Evolutionary conservation across 2,888 invertebrate genomes (phyloP).

Genomic region (Eristalinus aeneus): DNA sequence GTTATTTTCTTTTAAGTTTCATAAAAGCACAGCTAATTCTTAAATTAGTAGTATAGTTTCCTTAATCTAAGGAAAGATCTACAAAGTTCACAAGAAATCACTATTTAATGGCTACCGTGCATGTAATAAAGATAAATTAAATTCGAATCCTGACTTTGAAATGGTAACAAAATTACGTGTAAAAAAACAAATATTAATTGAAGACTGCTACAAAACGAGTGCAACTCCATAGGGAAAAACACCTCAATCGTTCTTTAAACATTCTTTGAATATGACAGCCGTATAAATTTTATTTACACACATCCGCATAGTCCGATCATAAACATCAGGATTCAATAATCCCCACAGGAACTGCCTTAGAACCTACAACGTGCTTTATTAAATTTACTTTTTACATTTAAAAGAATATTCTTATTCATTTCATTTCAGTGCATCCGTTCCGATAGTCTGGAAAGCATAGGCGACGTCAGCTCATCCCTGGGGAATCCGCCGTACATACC

Average conservation of each 20-base stretch:
- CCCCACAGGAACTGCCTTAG: not conserved
- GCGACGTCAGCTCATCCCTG: constrained; percentile 81
- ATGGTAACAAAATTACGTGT: not conserved
- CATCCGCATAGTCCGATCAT: not conserved
- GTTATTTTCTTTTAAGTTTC: too few relatives aligned
- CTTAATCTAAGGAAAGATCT: too few relatives aligned
- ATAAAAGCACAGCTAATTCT: too few relatives aligned
- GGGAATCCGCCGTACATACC: constrained; percentile 80
- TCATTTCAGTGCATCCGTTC: constrained; percentile 81
- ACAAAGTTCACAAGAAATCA: too few relatives aligned
- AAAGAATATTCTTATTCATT: constrained; percentile 2
- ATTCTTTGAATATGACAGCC: not conserved
- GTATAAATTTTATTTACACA: constrained; percentile 32
- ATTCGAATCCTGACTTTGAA: too few relatives aligned
- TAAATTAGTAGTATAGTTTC: too few relatives aligned
- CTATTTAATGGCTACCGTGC: too few relatives aligned
- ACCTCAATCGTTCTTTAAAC: not conserved
- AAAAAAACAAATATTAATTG: too few relatives aligned
- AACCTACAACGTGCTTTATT: not conserved
- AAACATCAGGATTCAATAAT: not conserved
- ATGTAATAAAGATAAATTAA: too few relatives aligned
- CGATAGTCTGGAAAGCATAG: constrained; percentile 85
- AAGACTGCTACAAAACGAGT: too few relatives aligned
- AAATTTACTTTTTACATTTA: not conserved
- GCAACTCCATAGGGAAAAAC: not conserved